These are phyloP conservation scores for Elachura formosa DNA, from an alignment of 2,113 vertebrate species.

Conservation along the genomic window DNA sequence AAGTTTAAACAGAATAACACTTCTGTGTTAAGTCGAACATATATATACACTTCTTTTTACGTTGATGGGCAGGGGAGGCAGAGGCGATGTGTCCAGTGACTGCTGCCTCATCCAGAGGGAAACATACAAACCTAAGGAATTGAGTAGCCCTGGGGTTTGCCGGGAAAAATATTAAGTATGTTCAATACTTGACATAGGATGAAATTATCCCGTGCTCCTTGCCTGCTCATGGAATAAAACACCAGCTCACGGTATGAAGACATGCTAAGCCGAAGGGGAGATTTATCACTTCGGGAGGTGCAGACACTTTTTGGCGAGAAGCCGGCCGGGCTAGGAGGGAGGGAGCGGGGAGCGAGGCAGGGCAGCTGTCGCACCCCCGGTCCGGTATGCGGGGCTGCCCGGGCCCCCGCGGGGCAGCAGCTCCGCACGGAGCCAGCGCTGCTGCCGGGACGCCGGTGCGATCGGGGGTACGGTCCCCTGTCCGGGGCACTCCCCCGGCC, in stretches of 20 bases:
- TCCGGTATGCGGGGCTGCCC: neutral
- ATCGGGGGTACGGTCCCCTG: neutral
- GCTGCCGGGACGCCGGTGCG: neutral
- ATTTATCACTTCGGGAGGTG: neutral
- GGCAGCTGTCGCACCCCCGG: neutral
- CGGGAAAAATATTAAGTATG: neutral
- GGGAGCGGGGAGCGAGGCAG: neutral
- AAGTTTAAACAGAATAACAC: neutral
- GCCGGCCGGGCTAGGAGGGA: neutral
- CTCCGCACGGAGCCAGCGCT: neutral
- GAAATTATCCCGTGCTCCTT: neutral
- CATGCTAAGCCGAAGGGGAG: neutral
- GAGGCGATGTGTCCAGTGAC: neutral
- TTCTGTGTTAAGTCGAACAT: neutral
- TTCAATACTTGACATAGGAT: neutral
- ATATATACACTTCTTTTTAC: neutral
- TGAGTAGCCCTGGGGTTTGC: neutral
- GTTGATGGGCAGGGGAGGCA: neutral
- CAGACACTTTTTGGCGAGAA: neutral
- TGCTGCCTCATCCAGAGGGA: neutral
- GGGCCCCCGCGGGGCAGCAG: neutral
- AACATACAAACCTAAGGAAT: neutral
- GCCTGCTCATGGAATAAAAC: neutral
- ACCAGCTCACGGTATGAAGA: neutral
- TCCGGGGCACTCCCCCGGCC: neutral